Evolutionary conservation across 2,888 invertebrate genomes (phyloP).

Genomic region (Carterocephalus palaemon): DNA sequence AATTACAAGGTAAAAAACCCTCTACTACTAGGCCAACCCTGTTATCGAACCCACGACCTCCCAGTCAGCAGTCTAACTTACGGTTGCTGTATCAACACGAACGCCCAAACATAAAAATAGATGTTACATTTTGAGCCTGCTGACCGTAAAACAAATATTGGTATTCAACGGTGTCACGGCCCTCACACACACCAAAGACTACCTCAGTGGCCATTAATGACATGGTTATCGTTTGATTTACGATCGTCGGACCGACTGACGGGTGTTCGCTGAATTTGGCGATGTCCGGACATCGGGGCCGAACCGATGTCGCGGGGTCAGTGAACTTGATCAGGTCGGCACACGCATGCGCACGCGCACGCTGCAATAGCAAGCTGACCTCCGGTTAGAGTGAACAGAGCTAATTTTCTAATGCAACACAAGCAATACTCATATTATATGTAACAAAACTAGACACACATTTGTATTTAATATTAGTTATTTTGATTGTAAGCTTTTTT

Average conservation of each 20-base stretch:
- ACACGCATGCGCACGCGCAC: conserved; percentile 48
- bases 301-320: conserved; percentile 46
- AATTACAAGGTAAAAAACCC: too few species aligned
- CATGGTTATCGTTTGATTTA: conserved; percentile 18
- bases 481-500: too few species aligned
- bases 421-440: too few species aligned
- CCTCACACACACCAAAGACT: conserved; percentile 7
- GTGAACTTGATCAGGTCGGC: conserved; percentile 54
- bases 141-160: not conserved
- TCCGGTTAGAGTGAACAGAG: conserved; percentile 28
- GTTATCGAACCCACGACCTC: too few species aligned
- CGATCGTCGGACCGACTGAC: conserved; percentile 13
- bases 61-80: too few species aligned
- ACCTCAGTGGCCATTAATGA: conserved; percentile 1
- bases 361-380: conserved; percentile 35
- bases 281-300: conserved; percentile 42
- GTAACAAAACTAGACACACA: too few species aligned
- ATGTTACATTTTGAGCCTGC: too few species aligned
- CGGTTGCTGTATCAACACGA: too few species aligned
- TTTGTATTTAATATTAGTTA: too few species aligned
- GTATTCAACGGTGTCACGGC: not conserved
- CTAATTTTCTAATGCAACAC: conserved; percentile 5
- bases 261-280: conserved; percentile 37
- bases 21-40: too few species aligned
- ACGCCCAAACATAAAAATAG: too few species aligned